Conservation (phyloP, 2,888 invertebrate species). For the Andricus quercusramuli region DNA sequence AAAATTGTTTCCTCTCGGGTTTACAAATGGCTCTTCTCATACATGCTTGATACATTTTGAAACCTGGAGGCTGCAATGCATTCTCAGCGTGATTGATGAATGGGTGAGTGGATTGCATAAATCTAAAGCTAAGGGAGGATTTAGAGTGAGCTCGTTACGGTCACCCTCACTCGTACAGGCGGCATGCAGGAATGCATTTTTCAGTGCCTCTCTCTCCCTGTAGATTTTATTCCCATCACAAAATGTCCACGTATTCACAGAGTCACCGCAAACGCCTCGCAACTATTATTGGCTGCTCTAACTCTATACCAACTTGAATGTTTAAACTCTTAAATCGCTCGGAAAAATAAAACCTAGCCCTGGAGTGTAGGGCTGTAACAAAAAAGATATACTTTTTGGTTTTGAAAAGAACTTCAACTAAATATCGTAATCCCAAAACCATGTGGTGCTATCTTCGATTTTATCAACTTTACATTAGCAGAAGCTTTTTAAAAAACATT, state of each 20-base stretch:
- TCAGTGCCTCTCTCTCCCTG: neutral
- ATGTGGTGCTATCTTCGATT: too few relatives aligned
- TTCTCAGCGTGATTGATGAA: slow-evolving; percentile 19
- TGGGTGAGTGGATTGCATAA: slow-evolving; percentile 15
- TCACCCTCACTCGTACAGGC: slow-evolving; percentile 1
- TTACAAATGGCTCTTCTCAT: neutral
- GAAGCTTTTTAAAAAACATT: too few relatives aligned
- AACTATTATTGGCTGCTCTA: neutral
- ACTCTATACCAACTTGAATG: neutral
- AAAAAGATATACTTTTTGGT: too few relatives aligned
- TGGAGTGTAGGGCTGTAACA: too few relatives aligned
- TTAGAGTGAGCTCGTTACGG: slow-evolving; percentile 28
- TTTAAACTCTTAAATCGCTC: too few relatives aligned
- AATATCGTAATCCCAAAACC: too few relatives aligned
- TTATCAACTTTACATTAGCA: too few relatives aligned
- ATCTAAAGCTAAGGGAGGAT: slow-evolving; percentile 20
- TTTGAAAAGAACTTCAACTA: too few relatives aligned
- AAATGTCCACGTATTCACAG: neutral
- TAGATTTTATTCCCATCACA: neutral
- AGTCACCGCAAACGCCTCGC: neutral
- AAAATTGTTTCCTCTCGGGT: neutral
- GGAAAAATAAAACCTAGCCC: too few relatives aligned
- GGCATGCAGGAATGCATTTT: slow-evolving; percentile 28
- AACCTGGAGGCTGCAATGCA: slow-evolving; percentile 12
- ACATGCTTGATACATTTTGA: slow-evolving; percentile 11